Evolutionary conservation across 2,113 vertebrate species (phyloP), one percentile per base, ranked within the genome.

Genomic region (Phrynosoma blainvillii): DNA sequence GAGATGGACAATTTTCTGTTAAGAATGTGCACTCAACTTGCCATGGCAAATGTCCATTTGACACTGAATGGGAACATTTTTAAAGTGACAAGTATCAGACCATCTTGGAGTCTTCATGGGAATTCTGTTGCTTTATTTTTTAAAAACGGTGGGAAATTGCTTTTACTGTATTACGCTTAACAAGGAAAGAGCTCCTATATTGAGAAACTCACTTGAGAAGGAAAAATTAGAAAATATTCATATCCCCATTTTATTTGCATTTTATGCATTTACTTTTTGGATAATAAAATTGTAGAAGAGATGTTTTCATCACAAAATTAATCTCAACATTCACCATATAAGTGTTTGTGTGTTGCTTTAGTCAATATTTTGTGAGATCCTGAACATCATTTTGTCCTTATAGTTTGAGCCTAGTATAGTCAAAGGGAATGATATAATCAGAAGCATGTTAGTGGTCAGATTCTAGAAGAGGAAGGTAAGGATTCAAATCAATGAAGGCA

Each of bases 31-130:
- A 93, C 94, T 94, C 86, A 84, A 95, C 92, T 92, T 92, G 75
- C n/a, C 74, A 92, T 93, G 94, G 94, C 92, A 94, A 94, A 78
- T 91, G 93, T 93, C 92, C 93, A 91, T 93, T 95, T 93, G 90
- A 93, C 84, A 92, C 92, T 65, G 82, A 93, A 59, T 80, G 14
- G 87, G 93, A 93, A 82, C 89, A 89, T 65, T 89, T 94, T 85
- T 84, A 62, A 30, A 87, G 27, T 52, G 71, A 76, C 59, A 76
- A 75, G 56, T 42, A 66, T 75, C 20, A 52, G 71, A 54, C 5
- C 56, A 82, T 27, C 13, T 27, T n/a, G 32, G 0, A 59, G n/a
- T 9, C 14, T 78, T 91, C 84, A 85, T 21, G 32, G 59, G 84
- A 93, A 76, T 80, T 89, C 62, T 87, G 90, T 75, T 52, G 42